These are phyloP conservation scores for Micronycteris hirsuta DNA, from an alignment of 2,113 vertebrate species.

Conservation along the genomic window DNA sequence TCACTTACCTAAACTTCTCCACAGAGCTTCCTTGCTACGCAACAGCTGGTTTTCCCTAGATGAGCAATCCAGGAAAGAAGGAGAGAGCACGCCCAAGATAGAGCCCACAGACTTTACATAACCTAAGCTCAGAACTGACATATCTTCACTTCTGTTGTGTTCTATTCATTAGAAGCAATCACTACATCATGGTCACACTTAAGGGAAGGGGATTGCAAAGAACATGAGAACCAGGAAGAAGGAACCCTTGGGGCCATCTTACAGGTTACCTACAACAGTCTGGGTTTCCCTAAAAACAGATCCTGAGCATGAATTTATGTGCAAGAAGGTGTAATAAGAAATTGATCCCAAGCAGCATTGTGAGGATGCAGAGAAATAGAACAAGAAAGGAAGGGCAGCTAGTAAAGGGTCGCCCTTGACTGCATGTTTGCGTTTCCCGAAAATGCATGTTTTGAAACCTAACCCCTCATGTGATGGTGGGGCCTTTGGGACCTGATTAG, in stretches of 20 bases:
- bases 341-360: not conserved
- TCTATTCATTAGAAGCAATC: not conserved
- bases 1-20: not conserved
- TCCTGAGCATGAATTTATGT: not conserved
- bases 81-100: not conserved
- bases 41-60: not conserved
- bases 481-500: not conserved
- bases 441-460: not conserved
- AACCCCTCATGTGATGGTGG: not conserved
- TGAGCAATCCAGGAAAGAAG: not conserved
- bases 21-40: not conserved
- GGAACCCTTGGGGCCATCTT: not conserved
- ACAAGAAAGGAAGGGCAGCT: not conserved
- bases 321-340: not conserved
- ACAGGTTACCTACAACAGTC: not conserved
- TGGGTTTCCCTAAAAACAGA: not conserved
- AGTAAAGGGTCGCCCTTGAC: not conserved
- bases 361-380: not conserved
- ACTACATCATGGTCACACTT: not conserved
- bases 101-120: not conserved
- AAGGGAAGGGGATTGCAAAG: not conserved
- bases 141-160: not conserved
- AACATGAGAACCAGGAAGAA: not conserved
- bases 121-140: not conserved
- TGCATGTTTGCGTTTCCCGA: not conserved